Evolutionary conservation across 92 coral and sea anemone species (phyloP).

Genomic region (Metridium senile): DNA sequence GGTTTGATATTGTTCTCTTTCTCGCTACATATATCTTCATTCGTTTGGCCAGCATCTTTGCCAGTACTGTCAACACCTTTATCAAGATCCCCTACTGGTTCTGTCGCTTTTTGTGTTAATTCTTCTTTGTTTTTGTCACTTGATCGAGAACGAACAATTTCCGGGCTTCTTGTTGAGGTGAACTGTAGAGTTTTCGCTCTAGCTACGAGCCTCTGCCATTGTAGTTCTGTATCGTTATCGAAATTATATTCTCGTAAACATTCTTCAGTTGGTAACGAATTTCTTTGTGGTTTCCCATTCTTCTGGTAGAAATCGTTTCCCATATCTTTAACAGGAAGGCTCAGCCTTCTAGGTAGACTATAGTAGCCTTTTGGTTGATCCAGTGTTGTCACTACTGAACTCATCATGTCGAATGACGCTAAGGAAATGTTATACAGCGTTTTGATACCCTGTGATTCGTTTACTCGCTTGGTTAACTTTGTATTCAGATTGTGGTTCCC

Average conservation of each 20-base stretch:
- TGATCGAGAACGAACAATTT: background rate
- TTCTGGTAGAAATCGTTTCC: background rate
- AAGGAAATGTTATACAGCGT: background rate
- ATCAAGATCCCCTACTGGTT: background rate
- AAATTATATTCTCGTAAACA: background rate
- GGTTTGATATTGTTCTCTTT: background rate
- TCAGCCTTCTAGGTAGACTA: constrained; percentile 18
- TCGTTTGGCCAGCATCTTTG: background rate
- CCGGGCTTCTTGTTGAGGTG: constrained; percentile 11
- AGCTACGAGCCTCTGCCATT: constrained; percentile 40
- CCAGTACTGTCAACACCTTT: background rate
- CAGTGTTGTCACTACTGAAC: background rate
- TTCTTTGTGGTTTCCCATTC: constrained; percentile 10
- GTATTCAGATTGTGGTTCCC: background rate
- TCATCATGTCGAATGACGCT: constrained; percentile 25
- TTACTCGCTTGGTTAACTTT: constrained; percentile 4
- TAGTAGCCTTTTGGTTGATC: background rate
- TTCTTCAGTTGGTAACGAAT: constrained; percentile 2
- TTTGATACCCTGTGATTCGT: background rate
- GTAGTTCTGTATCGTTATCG: constrained; percentile 33
- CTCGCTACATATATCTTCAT: background rate
- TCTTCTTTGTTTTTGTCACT: constrained; percentile 1
- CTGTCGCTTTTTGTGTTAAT: background rate
- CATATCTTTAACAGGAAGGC: constrained; percentile 2
- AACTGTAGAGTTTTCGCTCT: constrained; percentile 32